Evolutionary conservation across 2,888 invertebrate species (phyloP), one percentile per base, ranked within the genome.

Genomic region (Tinea trinotella): DNA sequence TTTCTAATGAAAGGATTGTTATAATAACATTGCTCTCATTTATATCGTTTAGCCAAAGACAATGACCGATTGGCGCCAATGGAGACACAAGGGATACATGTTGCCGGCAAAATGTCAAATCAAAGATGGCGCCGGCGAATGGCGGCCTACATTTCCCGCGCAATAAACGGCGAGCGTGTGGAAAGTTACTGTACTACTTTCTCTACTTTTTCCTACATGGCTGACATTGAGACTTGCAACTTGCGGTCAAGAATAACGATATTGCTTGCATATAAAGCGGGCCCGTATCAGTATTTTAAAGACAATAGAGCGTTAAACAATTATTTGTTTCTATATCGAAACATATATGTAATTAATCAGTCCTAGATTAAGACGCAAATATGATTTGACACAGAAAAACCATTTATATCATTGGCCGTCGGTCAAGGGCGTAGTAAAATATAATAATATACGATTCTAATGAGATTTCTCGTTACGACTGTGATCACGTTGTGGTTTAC

Each of bases 161-260:
- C 76, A 76, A 69, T 71, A 74, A 74, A 70, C 74, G 69, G 66
- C 69, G 65, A 70, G 68, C 71, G 76, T 75, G 76, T 84, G 84
- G 85, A 85, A 85, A 85, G 85, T 85, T 84, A 81, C 68, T 76
- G 84, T 75, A 82, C 85, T 85, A 84, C 85, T 85, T 85, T 85
- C 85, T 83, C 85, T 76, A 46, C 46, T 46, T 46, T 46, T 46
- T 85, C 80, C 80, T 40, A 40, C 18, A 84, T 82, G 83, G 82
- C 80, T 64, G 70, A 63, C 67, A 65, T 68, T 71, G 70, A 67
- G 19, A 19, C 67, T 70, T 70, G n/a, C 62, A 68, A 68, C 64
- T 46, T 66, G 76, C 78, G 81, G 80, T 83, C 82, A 83, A 76
- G 73, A 70, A 65, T 68, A 61, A 46, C 46, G 19, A 19, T 44